phyloP scores from a whole-genome alignment of 2,888 invertebrate genomes.

The Polyommatus iphigenia region DNA sequence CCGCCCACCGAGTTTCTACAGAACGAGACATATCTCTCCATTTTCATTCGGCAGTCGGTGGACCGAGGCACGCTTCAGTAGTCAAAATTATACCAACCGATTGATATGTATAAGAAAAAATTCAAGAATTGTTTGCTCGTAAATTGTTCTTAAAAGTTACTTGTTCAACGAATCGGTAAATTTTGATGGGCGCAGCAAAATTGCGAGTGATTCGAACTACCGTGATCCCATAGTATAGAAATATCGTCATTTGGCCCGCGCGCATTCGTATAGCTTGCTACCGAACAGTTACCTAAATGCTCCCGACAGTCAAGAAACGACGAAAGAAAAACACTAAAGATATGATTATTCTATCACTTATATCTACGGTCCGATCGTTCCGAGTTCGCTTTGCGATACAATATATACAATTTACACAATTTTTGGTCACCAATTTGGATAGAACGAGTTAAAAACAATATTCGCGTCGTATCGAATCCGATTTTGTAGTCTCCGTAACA shows the following conservation, averaged over 20 bases:
- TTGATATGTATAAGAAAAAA: slow-evolving; percentile 72
- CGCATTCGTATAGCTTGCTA: slow-evolving; percentile 31
- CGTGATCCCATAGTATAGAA: slow-evolving; percentile 32
- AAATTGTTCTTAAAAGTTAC: slow-evolving; percentile 30
- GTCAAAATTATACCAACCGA: slow-evolving; percentile 26
- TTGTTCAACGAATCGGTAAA: slow-evolving; percentile 26
- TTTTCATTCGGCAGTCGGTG: background rate
- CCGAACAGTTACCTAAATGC: slow-evolving; percentile 44
- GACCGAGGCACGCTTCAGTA: background rate
- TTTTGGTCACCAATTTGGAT: slow-evolving; percentile 73
- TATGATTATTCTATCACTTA: slow-evolving; percentile 74
- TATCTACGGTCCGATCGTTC: slow-evolving; percentile 38
- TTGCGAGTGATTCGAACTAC: slow-evolving; percentile 31
- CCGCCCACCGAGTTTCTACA: background rate
- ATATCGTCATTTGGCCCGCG: slow-evolving; percentile 32
- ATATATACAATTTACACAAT: slow-evolving; percentile 53
- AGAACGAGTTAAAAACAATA: slow-evolving; percentile 38
- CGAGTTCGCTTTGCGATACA: slow-evolving; percentile 45
- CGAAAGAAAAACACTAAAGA: slow-evolving; percentile 64
- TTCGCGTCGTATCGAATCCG: slow-evolving; percentile 12
- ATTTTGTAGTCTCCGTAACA: slow-evolving; percentile 4
- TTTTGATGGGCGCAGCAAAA: slow-evolving; percentile 24
- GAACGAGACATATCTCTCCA: background rate
- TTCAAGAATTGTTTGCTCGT: slow-evolving; percentile 43
- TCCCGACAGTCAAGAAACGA: slow-evolving; percentile 62